Base-by-base conservation (phyloP, 2,888 invertebrate genomes). In the Nezara viridula region DNA sequence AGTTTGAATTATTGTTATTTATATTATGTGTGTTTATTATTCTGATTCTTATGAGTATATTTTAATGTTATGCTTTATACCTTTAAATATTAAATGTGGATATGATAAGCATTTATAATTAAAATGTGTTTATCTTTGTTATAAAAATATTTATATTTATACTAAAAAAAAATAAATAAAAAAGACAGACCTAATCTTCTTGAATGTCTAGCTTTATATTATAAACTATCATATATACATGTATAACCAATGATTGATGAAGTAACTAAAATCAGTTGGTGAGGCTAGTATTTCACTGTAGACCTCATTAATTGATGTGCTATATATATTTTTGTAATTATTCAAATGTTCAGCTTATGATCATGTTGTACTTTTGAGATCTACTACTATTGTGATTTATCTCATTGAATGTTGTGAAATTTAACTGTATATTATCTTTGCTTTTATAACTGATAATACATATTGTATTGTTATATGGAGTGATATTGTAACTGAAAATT, bases 141-240 rank as follows among this genome's bases (percentile, higher is more conserved):
- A 81, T n/a, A 81, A n/a, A n/a, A 44, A 81, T 47, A n/a, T 44
- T 44, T 81, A 81, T 81, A 81, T 81, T 81, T 81, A n/a, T 81
- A 47, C 24, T 44, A 81, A 24, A 5, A 21, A 77, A 40, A 81
- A 40, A 19, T 37, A 40, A 21, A 60, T 27, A 24, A 27, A 60
- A 9, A 55, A n/a, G 2, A 55, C n/a, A n/a, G n/a, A n/a, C 7
- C n/a, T 55, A 60, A 27, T 27, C 27, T 27, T 32, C 60, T 16
- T 60, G 60, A 60, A 73, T 73, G 37, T 73, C 27, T 37, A 73
- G 66, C 66, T 37, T 73, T 73, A 73, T 19, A 37, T 19, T 73
- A 32, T 73, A 73, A 60, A 73, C 66, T 37, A 37, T 37, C 37
- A n/a, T n/a, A n/a, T 37, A 21, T 37, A 37, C 37, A 6, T 73